These are phyloP conservation scores for Trypoxylus dichotomus DNA, from an alignment of 1,140 invertebrate genomes.

Conservation along the genomic window DNA sequence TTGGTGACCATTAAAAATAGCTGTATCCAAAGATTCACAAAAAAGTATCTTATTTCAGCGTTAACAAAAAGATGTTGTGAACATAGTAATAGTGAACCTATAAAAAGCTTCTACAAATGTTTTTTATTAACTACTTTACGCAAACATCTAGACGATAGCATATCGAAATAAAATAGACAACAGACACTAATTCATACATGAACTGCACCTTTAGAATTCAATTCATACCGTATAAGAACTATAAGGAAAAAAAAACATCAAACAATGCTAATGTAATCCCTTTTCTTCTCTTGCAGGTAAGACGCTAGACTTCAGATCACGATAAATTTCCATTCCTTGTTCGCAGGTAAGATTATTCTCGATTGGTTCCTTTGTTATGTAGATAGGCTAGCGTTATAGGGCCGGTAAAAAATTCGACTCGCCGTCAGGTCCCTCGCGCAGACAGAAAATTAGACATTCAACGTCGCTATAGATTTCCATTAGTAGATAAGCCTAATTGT, in stretches of 20 bases:
- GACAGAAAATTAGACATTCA: slow-evolving; percentile 15
- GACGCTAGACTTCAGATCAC: neutral
- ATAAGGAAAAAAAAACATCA: neutral
- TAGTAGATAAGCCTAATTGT: slow-evolving; percentile 13
- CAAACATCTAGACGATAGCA: no score
- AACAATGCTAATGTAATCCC: neutral
- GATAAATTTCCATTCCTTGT: slow-evolving; percentile 22
- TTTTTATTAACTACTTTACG: no score
- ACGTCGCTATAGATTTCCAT: slow-evolving; percentile 8
- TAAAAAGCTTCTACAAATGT: no score
- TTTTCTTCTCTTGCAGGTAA: slow-evolving; percentile 11
- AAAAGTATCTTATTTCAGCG: no score
- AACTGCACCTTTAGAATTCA: no score
- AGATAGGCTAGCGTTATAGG: neutral
- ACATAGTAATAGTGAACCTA: no score
- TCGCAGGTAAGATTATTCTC: slow-evolving; percentile 20
- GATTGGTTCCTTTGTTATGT: slow-evolving; percentile 18
- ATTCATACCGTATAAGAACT: no score
- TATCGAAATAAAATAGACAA: no score
- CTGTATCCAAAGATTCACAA: no score
- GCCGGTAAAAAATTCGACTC: neutral
- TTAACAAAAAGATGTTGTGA: no score
- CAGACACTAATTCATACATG: no score
- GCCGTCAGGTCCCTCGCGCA: neutral
- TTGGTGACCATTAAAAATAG: no score